Conservation (phyloP, 1,140 invertebrate genomes). For the Tetramorium simillimum region DNA sequence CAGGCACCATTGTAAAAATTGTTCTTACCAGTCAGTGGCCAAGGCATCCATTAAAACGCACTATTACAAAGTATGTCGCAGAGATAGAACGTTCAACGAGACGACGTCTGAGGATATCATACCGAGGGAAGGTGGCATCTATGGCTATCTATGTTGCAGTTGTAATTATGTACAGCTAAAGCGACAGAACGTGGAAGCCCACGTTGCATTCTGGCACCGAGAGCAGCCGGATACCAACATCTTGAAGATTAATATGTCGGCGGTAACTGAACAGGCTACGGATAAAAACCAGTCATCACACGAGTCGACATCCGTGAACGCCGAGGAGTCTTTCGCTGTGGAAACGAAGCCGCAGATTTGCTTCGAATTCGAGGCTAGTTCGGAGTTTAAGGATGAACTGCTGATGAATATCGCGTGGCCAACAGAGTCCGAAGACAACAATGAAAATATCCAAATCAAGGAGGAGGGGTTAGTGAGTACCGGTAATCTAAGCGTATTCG, state of each 20-base stretch:
- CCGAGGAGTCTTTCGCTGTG: background rate
- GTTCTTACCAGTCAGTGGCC: constrained; percentile 83
- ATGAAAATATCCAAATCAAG: constrained; percentile 1
- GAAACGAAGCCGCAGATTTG: background rate
- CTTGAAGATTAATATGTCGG: constrained; percentile 86
- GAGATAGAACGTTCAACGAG: constrained; percentile 67
- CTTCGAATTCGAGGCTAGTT: background rate
- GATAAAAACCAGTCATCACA: background rate
- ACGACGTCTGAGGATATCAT: constrained; percentile 73
- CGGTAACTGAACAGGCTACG: background rate
- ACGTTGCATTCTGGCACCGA: constrained; percentile 86
- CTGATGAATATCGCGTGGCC: too few relatives aligned
- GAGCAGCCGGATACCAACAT: constrained; percentile 76
- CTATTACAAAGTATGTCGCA: constrained; percentile 81
- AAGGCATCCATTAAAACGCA: constrained; percentile 84
- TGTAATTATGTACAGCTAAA: constrained; percentile 90
- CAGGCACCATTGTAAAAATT: constrained; percentile 87
- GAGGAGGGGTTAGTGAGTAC: background rate
- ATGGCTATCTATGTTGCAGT: constrained; percentile 88
- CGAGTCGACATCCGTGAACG: background rate
- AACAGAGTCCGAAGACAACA: background rate
- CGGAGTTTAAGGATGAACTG: background rate
- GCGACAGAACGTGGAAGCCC: constrained; percentile 86
- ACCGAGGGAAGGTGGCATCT: constrained; percentile 80
- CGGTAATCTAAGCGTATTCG: constrained; percentile 81